Conservation (phyloP, 2,797 vertebrate genomes). For the Microchirus variegatus region DNA sequence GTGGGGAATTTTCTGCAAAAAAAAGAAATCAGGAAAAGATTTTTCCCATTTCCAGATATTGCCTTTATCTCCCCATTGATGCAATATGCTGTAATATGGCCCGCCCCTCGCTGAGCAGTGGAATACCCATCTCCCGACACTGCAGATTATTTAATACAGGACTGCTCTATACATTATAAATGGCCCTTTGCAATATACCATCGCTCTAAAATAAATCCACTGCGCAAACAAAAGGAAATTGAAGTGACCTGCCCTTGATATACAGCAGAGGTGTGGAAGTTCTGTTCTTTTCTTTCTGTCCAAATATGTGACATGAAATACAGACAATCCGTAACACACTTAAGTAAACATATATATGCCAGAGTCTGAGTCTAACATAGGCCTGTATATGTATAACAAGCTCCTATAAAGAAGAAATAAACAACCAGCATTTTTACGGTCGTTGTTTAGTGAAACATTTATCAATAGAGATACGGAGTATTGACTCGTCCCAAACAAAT, state of each 20-base stretch:
- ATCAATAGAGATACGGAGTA: too few relatives aligned
- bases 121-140: constrained; percentile 55
- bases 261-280: constrained; percentile 12
- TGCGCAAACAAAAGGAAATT: constrained; percentile 59
- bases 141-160: constrained; percentile 78
- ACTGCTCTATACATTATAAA: constrained; percentile 74
- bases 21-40: constrained; percentile 3
- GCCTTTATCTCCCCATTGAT: constrained; percentile 52
- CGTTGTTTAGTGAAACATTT: too few relatives aligned
- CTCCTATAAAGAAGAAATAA: neutral
- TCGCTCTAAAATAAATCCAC: constrained; percentile 46
- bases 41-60: constrained; percentile 21
- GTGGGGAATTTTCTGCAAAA: constrained; percentile 6
- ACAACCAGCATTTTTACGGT: neutral
- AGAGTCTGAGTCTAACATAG: constrained; percentile 19
- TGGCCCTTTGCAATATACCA: constrained; percentile 53
- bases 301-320: neutral
- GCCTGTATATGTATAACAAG: neutral
- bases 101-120: constrained; percentile 32
- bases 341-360: constrained; percentile 1
- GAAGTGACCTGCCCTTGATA: constrained; percentile 61
- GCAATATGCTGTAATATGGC: constrained; percentile 68
- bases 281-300: constrained; percentile 11
- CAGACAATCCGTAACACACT: neutral
- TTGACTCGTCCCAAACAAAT: constrained; percentile 2